These are phyloP conservation scores for Blennius ocellaris DNA, from an alignment of 2,113 vertebrate genomes.

Conservation along the genomic window DNA sequence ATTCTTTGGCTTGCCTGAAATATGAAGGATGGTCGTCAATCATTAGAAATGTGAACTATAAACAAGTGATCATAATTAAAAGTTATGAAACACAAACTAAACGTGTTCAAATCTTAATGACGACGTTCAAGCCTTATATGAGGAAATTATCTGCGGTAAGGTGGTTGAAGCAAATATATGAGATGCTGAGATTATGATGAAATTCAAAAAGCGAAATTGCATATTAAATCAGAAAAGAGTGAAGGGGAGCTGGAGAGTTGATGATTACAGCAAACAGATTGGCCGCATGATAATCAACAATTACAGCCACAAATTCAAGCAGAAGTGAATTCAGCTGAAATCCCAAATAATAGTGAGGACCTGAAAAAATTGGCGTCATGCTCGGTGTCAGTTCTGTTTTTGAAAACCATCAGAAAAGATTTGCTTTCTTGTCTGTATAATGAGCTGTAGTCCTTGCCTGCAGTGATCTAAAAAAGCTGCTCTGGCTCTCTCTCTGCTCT, in stretches of 20 bases:
- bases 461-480: conserved; percentile 43
- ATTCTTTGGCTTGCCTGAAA: conserved; percentile 13
- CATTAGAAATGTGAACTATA: conserved; percentile 17
- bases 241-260: too few relatives aligned
- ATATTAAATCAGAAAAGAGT: too few relatives aligned
- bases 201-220: too few relatives aligned
- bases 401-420: conserved; percentile 60
- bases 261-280: too few relatives aligned
- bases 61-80: background rate
- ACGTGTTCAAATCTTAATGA: conserved; percentile 1
- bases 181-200: too few relatives aligned
- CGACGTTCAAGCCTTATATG: background rate
- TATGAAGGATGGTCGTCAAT: background rate
- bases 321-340: conserved; percentile 9
- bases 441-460: conserved; percentile 53
- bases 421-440: conserved; percentile 59
- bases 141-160: too few relatives aligned
- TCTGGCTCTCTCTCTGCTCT: conserved; percentile 29
- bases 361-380: conserved; percentile 38
- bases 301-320: conserved; percentile 6
- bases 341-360: conserved; percentile 4
- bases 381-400: conserved; percentile 50
- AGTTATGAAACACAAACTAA: background rate
- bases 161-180: too few relatives aligned
- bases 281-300: background rate